Evolutionary conservation across 1,140 invertebrate genomes (phyloP).

Genomic region (Drosophila mayri): DNA sequence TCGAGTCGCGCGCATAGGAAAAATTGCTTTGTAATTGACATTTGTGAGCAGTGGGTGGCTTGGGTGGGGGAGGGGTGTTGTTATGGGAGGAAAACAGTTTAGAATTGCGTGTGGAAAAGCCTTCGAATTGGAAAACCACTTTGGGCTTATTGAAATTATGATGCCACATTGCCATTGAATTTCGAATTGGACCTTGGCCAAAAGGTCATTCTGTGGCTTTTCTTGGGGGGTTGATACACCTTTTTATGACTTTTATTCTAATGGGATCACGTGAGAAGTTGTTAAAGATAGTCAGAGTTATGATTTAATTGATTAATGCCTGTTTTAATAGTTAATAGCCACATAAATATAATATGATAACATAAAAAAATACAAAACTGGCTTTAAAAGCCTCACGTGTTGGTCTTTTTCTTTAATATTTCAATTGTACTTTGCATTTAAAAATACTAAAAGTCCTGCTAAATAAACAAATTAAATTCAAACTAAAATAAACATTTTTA

Average conservation of each 20-base stretch:
- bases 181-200: conserved; percentile 18
- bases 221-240: not conserved
- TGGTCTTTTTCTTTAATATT: not conserved
- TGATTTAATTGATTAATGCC: not conserved
- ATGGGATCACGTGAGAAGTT: conserved; percentile 10
- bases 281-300: not conserved
- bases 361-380: not conserved
- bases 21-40: conserved; percentile 46
- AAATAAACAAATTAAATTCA: not conserved
- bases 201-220: conserved; percentile 61
- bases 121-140: conserved; percentile 57
- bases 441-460: not conserved
- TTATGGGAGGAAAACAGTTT: conserved; percentile 14
- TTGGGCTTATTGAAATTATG: conserved; percentile 55
- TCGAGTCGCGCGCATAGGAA: conserved; percentile 17
- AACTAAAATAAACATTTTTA: not conserved
- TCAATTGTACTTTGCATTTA: not conserved
- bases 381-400: not conserved
- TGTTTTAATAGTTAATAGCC: not conserved
- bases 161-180: conserved; percentile 31
- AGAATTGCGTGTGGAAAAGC: conserved; percentile 61
- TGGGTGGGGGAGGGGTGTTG: not conserved
- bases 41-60: conserved; percentile 23
- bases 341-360: not conserved
- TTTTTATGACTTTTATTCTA: conserved; percentile 5